Conservation (phyloP, 2,113 vertebrate species). For the Trematocara variabile region DNA sequence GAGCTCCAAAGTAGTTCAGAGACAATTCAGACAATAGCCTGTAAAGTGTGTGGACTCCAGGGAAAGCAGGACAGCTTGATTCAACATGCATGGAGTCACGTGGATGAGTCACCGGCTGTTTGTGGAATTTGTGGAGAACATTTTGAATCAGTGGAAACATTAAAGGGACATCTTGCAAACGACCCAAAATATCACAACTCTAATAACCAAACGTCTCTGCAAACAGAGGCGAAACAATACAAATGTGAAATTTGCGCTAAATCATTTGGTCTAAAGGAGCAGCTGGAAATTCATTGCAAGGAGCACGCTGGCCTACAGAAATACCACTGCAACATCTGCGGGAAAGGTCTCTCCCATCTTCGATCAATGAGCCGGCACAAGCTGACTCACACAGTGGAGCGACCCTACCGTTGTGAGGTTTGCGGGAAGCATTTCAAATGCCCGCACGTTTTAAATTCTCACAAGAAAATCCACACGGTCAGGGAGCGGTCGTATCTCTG, state of each 20-base stretch:
- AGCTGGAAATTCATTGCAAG: slow-evolving; percentile 7
- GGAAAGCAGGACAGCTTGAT: neutral
- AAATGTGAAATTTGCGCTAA: slow-evolving; percentile 2
- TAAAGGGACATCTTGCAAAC: neutral
- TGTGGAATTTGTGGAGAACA: slow-evolving; percentile 29
- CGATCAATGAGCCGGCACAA: slow-evolving; percentile 1
- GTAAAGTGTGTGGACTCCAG: neutral
- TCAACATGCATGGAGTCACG: slow-evolving; percentile 32
- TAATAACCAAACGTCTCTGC: neutral
- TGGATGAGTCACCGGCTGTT: neutral
- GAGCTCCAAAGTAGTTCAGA: neutral
- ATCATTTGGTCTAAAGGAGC: neutral
- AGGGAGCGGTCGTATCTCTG: slow-evolving; percentile 34
- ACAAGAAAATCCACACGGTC: slow-evolving; percentile 16
- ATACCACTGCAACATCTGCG: slow-evolving; percentile 21
- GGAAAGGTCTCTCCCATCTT: neutral
- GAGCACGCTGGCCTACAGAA: neutral
- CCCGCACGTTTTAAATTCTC: neutral
- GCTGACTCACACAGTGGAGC: slow-evolving; percentile 1
- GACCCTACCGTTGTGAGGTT: neutral
- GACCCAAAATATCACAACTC: neutral
- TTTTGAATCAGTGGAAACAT: neutral
- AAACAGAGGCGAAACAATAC: neutral
- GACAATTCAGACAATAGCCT: neutral
- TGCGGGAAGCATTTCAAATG: slow-evolving; percentile 42